Conservation (phyloP, 53 echinoderm and acorn worm species). For the Antedon mediterranea region DNA sequence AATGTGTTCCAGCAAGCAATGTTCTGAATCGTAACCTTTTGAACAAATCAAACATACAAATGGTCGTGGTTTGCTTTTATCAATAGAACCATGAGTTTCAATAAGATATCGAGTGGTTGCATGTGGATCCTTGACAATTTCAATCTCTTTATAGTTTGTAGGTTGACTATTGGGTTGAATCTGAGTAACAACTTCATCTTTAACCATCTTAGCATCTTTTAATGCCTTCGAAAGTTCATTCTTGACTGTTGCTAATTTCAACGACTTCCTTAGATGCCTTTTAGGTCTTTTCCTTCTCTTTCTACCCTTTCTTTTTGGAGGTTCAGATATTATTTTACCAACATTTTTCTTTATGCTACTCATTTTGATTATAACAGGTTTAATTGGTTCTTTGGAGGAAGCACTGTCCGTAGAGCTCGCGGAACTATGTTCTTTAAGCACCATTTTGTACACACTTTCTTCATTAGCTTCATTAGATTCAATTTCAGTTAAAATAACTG, state of each 20-base stretch:
- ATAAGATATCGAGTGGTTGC: conserved; percentile 66
- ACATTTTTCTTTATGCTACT: not conserved
- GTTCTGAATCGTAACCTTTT: conserved; percentile 77
- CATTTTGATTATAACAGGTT: not conserved
- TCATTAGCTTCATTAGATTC: not conserved
- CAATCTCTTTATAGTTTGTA: not conserved
- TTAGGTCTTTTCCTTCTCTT: conserved; percentile 4
- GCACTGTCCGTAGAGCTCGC: not conserved
- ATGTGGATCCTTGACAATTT: conserved; percentile 52
- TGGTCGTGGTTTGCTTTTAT: conserved; percentile 45
- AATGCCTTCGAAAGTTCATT: conserved; percentile 4
- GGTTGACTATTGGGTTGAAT: not conserved
- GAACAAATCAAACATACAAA: conserved; percentile 64
- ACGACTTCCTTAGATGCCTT: not conserved
- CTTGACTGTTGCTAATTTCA: conserved; percentile 19
- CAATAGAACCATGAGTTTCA: conserved; percentile 40
- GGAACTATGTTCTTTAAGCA: not conserved
- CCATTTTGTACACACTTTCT: not conserved
- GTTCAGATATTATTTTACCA: not conserved
- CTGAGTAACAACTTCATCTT: not conserved
- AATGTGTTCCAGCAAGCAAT: conserved; percentile 90
- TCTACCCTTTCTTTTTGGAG: not conserved
- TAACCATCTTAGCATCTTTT: not conserved
- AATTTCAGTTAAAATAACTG: not conserved
- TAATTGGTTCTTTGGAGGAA: not conserved